Conservation (phyloP, 2,113 vertebrate species). For the Mystacornis crossleyi region DNA sequence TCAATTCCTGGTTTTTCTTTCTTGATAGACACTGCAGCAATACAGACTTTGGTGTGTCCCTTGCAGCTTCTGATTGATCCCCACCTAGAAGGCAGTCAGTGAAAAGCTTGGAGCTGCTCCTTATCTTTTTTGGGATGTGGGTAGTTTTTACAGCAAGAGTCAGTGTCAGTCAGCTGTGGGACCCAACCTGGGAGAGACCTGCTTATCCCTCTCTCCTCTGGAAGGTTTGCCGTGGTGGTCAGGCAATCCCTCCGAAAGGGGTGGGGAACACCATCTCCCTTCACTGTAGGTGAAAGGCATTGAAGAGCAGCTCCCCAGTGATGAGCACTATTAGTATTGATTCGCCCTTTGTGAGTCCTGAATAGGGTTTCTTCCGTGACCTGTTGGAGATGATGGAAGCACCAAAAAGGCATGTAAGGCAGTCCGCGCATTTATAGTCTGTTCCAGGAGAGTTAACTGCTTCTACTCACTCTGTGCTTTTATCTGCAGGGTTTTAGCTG, state of each 20-base stretch:
- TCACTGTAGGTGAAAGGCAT: background rate
- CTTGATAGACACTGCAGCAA: background rate
- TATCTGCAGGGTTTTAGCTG: background rate
- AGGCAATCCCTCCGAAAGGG: background rate
- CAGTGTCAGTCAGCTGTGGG: background rate
- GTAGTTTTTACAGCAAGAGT: background rate
- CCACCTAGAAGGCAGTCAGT: background rate
- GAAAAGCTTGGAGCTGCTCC: background rate
- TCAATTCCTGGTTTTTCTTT: background rate
- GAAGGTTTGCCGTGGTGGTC: background rate
- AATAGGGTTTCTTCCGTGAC: background rate
- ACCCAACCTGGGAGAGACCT: background rate
- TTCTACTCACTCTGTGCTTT: background rate
- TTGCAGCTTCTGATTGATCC: background rate
- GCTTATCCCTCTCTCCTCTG: background rate
- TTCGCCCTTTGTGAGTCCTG: background rate
- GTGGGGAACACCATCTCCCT: background rate
- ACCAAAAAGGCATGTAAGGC: background rate
- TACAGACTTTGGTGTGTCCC: background rate
- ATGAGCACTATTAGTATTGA: fast-evolving
- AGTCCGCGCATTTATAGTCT: background rate
- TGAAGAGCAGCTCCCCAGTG: background rate
- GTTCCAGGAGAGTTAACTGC: background rate
- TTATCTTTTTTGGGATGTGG: background rate
- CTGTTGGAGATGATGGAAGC: background rate